phyloP scores from a whole-genome alignment of 1,140 invertebrate species.

The Anadara kagoshimensis region DNA sequence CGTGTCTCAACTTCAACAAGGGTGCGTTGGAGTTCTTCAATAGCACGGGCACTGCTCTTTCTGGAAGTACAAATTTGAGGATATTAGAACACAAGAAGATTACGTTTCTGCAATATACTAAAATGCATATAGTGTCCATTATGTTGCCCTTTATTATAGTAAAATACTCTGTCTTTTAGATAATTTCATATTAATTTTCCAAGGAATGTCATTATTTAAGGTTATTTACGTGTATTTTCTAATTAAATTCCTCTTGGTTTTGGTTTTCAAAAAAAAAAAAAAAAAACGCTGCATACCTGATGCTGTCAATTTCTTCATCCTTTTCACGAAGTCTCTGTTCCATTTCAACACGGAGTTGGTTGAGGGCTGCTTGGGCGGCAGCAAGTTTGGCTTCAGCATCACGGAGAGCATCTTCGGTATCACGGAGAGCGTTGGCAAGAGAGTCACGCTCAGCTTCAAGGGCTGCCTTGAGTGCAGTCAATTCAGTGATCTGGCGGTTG shows the following conservation, averaged over 20 bases:
- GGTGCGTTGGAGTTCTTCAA: slow-evolving; percentile 73
- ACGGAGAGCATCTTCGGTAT: slow-evolving; percentile 71
- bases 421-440: slow-evolving; percentile 68
- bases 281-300: slow-evolving; percentile 52
- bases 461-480: slow-evolving; percentile 61
- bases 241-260: too few species aligned
- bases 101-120: too few species aligned
- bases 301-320: slow-evolving; percentile 73
- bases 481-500: slow-evolving; percentile 68
- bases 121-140: too few species aligned
- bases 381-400: slow-evolving; percentile 71
- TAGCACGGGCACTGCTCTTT: slow-evolving; percentile 70
- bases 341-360: slow-evolving; percentile 70
- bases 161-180: too few species aligned
- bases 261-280: too few species aligned
- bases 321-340: slow-evolving; percentile 73
- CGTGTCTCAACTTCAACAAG: slow-evolving; percentile 72
- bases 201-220: too few species aligned
- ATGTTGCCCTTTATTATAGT: too few species aligned
- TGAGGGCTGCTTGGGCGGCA: slow-evolving; percentile 70
- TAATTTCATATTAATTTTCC: too few species aligned
- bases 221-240: too few species aligned
- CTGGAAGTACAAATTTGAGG: slow-evolving; percentile 43
- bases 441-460: slow-evolving; percentile 71
- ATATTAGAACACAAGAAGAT: too few species aligned